These are phyloP conservation scores for Palaemon carinicauda DNA, from an alignment of 1,140 invertebrate species.

Conservation along the genomic window DNA sequence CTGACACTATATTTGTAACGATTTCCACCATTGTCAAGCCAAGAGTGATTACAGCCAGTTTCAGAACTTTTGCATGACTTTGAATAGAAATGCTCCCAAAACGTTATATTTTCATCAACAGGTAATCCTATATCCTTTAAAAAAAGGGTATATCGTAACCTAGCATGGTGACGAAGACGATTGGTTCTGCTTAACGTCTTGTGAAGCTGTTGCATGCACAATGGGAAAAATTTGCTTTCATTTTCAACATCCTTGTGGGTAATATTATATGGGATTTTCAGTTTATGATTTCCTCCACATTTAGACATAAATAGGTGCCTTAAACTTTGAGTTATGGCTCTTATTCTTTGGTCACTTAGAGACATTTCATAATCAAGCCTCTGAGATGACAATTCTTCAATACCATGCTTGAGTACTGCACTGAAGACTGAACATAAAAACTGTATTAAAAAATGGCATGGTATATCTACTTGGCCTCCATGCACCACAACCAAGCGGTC, in stretches of 20 bases:
- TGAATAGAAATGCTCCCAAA: conserved; percentile 76
- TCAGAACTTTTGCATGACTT: conserved; percentile 67
- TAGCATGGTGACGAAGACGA: conserved; percentile 77
- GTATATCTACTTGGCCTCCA: conserved; percentile 1
- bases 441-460: not conserved
- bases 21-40: conserved; percentile 72
- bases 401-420: not conserved
- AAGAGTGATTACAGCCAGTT: conserved; percentile 70
- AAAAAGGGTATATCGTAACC: conserved; percentile 76
- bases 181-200: conserved; percentile 62
- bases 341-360: not conserved
- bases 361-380: not conserved
- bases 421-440: conserved; percentile 14
- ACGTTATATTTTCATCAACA: conserved; percentile 71
- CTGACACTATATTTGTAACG: conserved; percentile 75
- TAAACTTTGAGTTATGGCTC: not conserved
- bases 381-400: not conserved
- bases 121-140: conserved; percentile 77
- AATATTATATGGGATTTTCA: not conserved
- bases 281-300: not conserved
- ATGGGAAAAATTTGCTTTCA: conserved; percentile 26
- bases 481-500: not conserved
- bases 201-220: conserved; percentile 49
- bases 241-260: conserved; percentile 11
- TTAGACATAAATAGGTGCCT: not conserved